Evolutionary conservation across 2,797 vertebrate species (phyloP).

Genomic region (Myripristis jacobus): DNA sequence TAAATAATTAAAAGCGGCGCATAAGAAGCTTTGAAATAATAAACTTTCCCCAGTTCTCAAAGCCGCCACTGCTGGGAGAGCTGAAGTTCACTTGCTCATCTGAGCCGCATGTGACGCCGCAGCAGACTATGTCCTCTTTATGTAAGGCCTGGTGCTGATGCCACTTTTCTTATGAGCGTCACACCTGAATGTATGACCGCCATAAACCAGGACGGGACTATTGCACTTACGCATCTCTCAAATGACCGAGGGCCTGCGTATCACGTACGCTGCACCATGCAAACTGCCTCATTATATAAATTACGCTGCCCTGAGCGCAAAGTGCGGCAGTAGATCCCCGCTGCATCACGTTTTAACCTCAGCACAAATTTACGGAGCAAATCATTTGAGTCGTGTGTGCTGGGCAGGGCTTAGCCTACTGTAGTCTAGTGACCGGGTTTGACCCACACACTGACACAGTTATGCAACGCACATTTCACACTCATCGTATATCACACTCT

Average conservation of each 20-base stretch:
- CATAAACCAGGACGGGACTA: slow-evolving; percentile 12
- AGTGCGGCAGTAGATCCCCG: not conserved
- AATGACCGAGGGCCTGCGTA: no score
- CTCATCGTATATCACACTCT: not conserved
- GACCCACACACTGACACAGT: slow-evolving; percentile 77
- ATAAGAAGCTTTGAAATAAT: no score
- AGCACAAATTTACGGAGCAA: not conserved
- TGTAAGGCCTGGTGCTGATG: slow-evolving; percentile 51
- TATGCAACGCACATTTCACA: slow-evolving; percentile 68
- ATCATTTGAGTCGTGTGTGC: slow-evolving; percentile 5
- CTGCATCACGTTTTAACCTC: not conserved
- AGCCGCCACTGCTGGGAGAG: slow-evolving; percentile 33
- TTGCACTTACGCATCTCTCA: not conserved
- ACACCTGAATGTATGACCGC: slow-evolving; percentile 17
- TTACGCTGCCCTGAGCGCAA: not conserved
- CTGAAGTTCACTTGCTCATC: slow-evolving; percentile 7
- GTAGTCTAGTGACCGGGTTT: slow-evolving; percentile 67
- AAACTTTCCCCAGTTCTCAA: not conserved
- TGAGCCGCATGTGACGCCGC: slow-evolving; percentile 52
- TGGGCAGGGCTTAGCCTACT: slow-evolving; percentile 38
- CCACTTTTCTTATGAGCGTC: slow-evolving; percentile 49
- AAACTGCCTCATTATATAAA: not conserved
- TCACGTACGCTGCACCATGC: not conserved
- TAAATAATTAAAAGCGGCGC: no score
- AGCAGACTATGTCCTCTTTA: slow-evolving; percentile 46